Evolutionary conservation across 1,140 invertebrate genomes (phyloP).

Genomic region (Uloborus diversus): DNA sequence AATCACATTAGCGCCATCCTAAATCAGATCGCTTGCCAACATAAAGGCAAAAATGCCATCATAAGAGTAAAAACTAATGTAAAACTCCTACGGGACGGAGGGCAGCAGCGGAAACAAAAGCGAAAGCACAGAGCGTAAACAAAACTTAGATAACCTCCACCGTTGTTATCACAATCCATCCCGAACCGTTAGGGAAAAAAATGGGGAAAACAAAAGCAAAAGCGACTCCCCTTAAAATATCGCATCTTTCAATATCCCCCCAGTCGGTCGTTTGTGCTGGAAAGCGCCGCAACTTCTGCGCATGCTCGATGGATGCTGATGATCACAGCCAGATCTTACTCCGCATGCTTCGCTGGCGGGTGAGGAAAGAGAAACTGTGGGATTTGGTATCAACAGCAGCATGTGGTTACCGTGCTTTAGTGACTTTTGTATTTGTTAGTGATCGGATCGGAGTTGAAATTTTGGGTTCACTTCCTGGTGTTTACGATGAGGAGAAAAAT

Average conservation of each 20-base stretch:
- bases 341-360: background rate
- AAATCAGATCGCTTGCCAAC: too few relatives aligned
- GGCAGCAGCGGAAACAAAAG: background rate
- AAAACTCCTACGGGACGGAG: too few relatives aligned
- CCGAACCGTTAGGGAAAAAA: background rate
- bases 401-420: conserved; percentile 8
- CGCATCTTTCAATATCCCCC: conserved; percentile 20
- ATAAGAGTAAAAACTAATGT: too few relatives aligned
- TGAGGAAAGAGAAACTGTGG: conserved; percentile 18
- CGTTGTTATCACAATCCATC: background rate
- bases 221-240: conserved; percentile 5
- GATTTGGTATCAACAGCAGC: conserved; percentile 11
- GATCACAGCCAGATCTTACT: conserved; percentile 14
- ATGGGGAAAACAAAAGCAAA: background rate
- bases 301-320: conserved; percentile 30
- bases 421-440: too few relatives aligned
- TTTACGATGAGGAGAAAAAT: too few relatives aligned
- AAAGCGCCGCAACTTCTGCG: background rate
- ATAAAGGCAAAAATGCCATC: too few relatives aligned
- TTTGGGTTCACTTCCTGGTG: too few relatives aligned
- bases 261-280: conserved; percentile 25
- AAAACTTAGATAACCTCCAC: background rate
- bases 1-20: too few relatives aligned
- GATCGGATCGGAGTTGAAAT: too few relatives aligned
- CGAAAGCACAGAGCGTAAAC: background rate